Conservation (phyloP, 2,113 vertebrate species). For the Acrocephalus arundinaceus region DNA sequence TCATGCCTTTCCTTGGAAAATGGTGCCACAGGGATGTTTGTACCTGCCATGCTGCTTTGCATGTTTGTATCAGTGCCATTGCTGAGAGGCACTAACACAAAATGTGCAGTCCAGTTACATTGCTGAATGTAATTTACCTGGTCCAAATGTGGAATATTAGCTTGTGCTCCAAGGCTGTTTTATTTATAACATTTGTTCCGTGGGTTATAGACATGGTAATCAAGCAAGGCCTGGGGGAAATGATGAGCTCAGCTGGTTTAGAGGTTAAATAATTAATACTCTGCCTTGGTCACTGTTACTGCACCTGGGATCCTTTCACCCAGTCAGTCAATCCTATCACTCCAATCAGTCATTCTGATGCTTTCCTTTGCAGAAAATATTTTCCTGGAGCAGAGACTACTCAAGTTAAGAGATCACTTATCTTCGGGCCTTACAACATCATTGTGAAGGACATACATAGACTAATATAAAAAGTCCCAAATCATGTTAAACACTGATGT, state of each 20-base stretch:
- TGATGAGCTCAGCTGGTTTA: not conserved
- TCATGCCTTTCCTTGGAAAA: not conserved
- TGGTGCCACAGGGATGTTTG: not conserved
- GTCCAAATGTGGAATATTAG: not conserved
- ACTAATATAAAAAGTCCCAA: not conserved
- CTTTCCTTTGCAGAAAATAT: not conserved
- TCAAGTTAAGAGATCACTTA: not conserved
- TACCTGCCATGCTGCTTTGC: not conserved
- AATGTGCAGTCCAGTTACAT: not conserved
- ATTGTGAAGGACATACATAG: not conserved
- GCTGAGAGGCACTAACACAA: not conserved
- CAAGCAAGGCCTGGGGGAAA: not conserved
- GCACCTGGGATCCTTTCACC: not conserved
- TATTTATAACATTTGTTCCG: not conserved
- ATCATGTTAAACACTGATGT: not conserved
- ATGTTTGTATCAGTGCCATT: not conserved
- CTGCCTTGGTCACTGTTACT: not conserved
- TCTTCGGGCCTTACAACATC: not conserved
- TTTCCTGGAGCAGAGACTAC: not conserved
- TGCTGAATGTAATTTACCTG: not conserved
- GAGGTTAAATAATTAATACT: not conserved
- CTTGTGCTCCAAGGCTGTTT: not conserved
- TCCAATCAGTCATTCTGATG: not conserved
- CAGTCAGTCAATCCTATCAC: too few species aligned
- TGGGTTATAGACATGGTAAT: not conserved